A percentile compares a stretch with the other conserved stretches of the same genome.
These are phyloP conservation scores for Arothron firmamentum DNA, from an alignment of 2,113 vertebrate genomes.

Conservation along the genomic window DNA sequence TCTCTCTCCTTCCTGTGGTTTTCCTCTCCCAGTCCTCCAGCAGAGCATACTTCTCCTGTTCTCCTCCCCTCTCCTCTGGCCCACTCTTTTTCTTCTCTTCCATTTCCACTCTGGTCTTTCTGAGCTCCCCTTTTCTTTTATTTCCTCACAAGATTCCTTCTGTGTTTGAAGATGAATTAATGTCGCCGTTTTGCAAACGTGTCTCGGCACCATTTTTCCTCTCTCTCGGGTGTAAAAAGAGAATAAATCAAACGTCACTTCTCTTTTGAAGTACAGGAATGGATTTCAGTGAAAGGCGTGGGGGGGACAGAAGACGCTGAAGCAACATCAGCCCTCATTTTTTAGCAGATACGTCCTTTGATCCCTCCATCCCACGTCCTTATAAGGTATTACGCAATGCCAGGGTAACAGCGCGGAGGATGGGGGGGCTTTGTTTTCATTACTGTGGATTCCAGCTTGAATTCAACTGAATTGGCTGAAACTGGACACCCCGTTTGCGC, in stretches of 20 bases:
- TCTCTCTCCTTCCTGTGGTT: conserved; percentile 60
- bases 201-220: not conserved
- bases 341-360: conserved; percentile 30
- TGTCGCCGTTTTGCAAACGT: not conserved
- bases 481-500: conserved; percentile 39
- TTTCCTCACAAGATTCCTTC: conserved; percentile 2
- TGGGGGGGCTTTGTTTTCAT: conserved; percentile 37
- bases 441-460: conserved; percentile 15
- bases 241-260: not conserved
- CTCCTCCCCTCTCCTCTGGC: conserved; percentile 29
- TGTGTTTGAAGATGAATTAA: too few relatives aligned
- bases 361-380: conserved; percentile 39
- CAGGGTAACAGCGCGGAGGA: conserved; percentile 22
- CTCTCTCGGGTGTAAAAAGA: not conserved
- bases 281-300: not conserved
- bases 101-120: conserved; percentile 32
- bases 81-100: conserved; percentile 46
- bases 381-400: conserved; percentile 58
- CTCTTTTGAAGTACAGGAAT: not conserved
- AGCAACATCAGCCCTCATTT: conserved; percentile 10
- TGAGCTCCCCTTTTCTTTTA: conserved; percentile 15
- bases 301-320: conserved; percentile 2
- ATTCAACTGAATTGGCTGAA: conserved; percentile 23
- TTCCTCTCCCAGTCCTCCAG: conserved; percentile 65
- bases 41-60: conserved; percentile 61